Evolutionary conservation across 2,797 vertebrate species (phyloP), one percentile per base, ranked within the genome.

Genomic region (Lycodopsis pacificus): DNA sequence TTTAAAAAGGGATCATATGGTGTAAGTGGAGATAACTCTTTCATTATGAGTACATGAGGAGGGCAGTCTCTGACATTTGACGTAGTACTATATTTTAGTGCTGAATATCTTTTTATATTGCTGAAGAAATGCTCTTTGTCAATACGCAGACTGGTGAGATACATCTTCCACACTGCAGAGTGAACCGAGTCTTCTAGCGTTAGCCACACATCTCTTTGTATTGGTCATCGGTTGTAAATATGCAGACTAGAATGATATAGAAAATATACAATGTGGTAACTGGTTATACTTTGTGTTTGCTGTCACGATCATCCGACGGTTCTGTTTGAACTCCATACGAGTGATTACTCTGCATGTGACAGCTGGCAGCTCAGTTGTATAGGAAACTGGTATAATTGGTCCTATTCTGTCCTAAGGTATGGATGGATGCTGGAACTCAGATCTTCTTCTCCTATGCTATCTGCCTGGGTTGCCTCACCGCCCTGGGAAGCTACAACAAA

Each of bases 341-440:
- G 0, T 56, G 36, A 57, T 74, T 32, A 20, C 46, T 49, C 40
- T 48, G 13, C 48, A 7, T 36, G 40, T 65, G 32, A 22, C n/a
- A 56, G n/a, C 59, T 38, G 49, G 15, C 13, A 56, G 20, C 32
- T 66, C 19, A n/a, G 5, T 64, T 67, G 15, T 36, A n/a, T 12
- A 38, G 27, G 0, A 54, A n/a, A 14, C 22, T 53, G 17, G 54
- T 44, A 25, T 54, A 1, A 27, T 51, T 20, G 42, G 42, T 49
- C 53, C 22, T 27, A 27, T 48, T 74, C 32, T 71, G 2, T 85
- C 79, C 59, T 54, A 67, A 99, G 98, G 98, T 99, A 34, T 99
- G 98, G 98, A 98, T 99, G 98, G 98, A 99, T 53, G 98, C 98
- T 2, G 98, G 98, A 36, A 99, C 98, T 42, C 98, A 99, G 87